Base-by-base conservation (phyloP, 64 coral and sea anemone species). In the Stylophora pistillata region DNA sequence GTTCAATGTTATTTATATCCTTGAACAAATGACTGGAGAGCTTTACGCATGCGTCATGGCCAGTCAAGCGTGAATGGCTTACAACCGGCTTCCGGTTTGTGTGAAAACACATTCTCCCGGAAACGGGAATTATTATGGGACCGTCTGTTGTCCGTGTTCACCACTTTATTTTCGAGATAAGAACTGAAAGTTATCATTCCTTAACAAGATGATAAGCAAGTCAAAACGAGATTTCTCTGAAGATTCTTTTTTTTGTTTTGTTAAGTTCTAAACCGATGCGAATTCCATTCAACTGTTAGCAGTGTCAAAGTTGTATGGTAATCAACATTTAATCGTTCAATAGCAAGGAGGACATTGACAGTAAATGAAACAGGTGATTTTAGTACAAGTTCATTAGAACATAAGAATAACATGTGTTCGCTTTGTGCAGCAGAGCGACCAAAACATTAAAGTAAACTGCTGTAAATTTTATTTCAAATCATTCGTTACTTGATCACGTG, bases 251-350 rank as follows among this genome's bases (percentile, higher is more conserved):
- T n/a, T n/a, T n/a, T n/a, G n/a, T 59, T 58, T 58, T 74, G 62
- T 53, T 4, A 47, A 47, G 37, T 2, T 17, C 14, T 70, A 76
- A 74, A 76, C 53, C 34, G 53, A 72, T 27, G 82, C 63, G 71
- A 87, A 87, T 87, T 87, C 85, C 73, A 74, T 87, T 74, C 71
- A 74, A 58, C 63, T 87, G 73, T 87, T 87, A 87, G 74, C 85
- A 87, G 85, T 30, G 54, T 20, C 17, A 28, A 73, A 74, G 73
- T 73, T 87, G 70, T 74, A 75, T 87, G 71, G 52, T 53, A 76
- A 87, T 87, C 85, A 87, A 87, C 74, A 75, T 87, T 87, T 87
- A 87, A 87, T 87, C 33, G 13, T 74, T 87, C 54, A 76, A 37
- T 75, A 60, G 33, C 73, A 62, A 28, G 85, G 85, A 60, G 7